phyloP scores from a whole-genome alignment of 2,888 invertebrate genomes.

The Aphidius colemani region DNA sequence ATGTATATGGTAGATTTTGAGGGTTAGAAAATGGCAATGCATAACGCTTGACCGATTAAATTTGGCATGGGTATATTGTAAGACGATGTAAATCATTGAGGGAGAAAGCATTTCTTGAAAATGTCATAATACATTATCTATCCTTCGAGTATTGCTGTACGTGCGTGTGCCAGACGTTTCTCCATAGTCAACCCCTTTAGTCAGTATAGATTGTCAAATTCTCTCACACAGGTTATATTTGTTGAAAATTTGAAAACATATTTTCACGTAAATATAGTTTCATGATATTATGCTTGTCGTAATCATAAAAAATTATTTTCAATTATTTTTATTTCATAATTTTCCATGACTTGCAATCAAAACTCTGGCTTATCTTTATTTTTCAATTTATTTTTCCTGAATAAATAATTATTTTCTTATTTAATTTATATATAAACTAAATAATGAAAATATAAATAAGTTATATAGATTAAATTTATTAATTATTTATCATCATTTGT shows the following conservation, averaged over 20 bases:
- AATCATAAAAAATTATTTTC: background rate
- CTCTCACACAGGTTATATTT: background rate
- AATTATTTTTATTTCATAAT: slow-evolving; percentile 8
- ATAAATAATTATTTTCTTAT: no score
- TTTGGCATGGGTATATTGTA: slow-evolving; percentile 51
- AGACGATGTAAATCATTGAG: slow-evolving; percentile 58
- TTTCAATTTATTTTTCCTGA: no score
- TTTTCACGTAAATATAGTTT: no score
- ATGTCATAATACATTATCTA: slow-evolving; percentile 52
- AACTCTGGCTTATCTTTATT: background rate
- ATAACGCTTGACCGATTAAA: slow-evolving; percentile 46
- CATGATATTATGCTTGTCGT: no score
- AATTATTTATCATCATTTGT: no score
- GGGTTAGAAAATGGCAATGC: slow-evolving; percentile 24
- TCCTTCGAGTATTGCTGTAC: slow-evolving; percentile 55
- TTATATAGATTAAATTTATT: no score
- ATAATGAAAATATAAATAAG: no score
- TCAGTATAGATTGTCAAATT: background rate
- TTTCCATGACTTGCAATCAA: no score
- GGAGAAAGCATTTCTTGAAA: slow-evolving; percentile 40
- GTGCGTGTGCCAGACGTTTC: slow-evolving; percentile 50
- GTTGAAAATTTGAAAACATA: no score
- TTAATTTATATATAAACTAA: no score
- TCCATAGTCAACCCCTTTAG: slow-evolving; percentile 7
- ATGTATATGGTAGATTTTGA: no score